Base-by-base conservation (phyloP, 2,797 vertebrate species). In the Novumbra hubbsi region DNA sequence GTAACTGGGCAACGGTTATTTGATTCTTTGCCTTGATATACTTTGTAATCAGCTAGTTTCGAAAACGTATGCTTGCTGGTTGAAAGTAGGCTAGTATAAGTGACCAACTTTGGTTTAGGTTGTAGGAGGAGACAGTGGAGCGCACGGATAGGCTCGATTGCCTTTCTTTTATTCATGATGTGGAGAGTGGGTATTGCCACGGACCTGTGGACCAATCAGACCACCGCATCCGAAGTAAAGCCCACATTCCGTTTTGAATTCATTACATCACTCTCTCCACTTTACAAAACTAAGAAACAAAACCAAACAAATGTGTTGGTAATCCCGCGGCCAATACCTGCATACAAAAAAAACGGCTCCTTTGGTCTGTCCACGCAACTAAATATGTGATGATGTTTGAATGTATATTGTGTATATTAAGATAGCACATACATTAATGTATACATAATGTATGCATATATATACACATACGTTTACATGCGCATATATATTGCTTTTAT, bases 121-220 rank as follows among this genome's bases (percentile, higher is more conserved):
- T 88, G 91, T 88, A 93, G 89, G 93, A 88, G 90, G 93, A 92
- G 92, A 92, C 92, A 84, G 87, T 76, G 83, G 80, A 66, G 90
- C 73, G 86, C 92, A 89, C 89, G 92, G 94, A 96, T 95, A 95
- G 96, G 95, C 93, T 95, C 90, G 34, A 84, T 80, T 78, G 81
- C 88, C 90, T 84, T 93, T 94, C 96, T 95, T 95, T 96, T 96
- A 96, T 96, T 94, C 91, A 78, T 81, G 92, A 92, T 92, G 81
- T 76, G 92, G 89, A 87, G 90, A 92, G 91, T 92, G 93, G 93
- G 93, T 90, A 85, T 90, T 80, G 87, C 92, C 84, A 87, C 75
- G 77, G 89, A 82, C 41, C 49, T 5, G 71, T 79, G 84, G 72
- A 83, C 89, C 93, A 94, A 94, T 95, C 89, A 92, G 83, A 24